Evolutionary conservation across 2,797 vertebrate genomes (phyloP).

Genomic region (Xyrichtys novacula): DNA sequence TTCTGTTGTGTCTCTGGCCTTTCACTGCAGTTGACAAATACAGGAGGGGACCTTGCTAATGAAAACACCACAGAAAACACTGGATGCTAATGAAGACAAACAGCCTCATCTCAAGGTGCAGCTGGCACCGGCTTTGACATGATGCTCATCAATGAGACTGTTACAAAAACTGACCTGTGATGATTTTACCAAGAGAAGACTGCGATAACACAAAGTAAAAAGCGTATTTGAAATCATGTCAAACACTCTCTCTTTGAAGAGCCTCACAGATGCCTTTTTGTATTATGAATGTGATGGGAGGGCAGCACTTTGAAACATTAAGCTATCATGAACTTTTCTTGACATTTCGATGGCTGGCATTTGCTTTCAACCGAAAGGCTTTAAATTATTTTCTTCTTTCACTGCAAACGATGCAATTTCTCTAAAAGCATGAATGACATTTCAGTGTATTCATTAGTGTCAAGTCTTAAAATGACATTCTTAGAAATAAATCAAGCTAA

Average conservation of each 20-base stretch:
- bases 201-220: slow-evolving; percentile 7
- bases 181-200: slow-evolving; percentile 6
- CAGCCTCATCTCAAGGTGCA: slow-evolving; percentile 70
- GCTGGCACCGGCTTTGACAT: slow-evolving; percentile 65
- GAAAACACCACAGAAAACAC: slow-evolving; percentile 75
- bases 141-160: slow-evolving; percentile 39
- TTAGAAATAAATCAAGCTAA: slow-evolving; percentile 23
- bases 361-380: slow-evolving; percentile 40
- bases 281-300: slow-evolving; percentile 23
- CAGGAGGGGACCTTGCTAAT: slow-evolving; percentile 75
- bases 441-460: slow-evolving; percentile 45
- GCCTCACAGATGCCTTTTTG: slow-evolving; percentile 1
- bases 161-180: slow-evolving; percentile 23
- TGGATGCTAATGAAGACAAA: slow-evolving; percentile 81
- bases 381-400: slow-evolving; percentile 40
- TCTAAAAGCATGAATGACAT: slow-evolving; percentile 46
- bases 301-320: slow-evolving; percentile 23
- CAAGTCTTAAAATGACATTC: slow-evolving; percentile 31
- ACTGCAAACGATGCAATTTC: slow-evolving; percentile 32
- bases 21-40: slow-evolving; percentile 78
- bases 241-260: slow-evolving; percentile 4
- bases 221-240: slow-evolving; percentile 7
- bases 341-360: slow-evolving; percentile 61
- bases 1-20: slow-evolving; percentile 82
- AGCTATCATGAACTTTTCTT: slow-evolving; percentile 38